These are phyloP conservation scores for Lophochroa leadbeateri DNA, from an alignment of 2,113 vertebrate genomes.

Conservation along the genomic window DNA sequence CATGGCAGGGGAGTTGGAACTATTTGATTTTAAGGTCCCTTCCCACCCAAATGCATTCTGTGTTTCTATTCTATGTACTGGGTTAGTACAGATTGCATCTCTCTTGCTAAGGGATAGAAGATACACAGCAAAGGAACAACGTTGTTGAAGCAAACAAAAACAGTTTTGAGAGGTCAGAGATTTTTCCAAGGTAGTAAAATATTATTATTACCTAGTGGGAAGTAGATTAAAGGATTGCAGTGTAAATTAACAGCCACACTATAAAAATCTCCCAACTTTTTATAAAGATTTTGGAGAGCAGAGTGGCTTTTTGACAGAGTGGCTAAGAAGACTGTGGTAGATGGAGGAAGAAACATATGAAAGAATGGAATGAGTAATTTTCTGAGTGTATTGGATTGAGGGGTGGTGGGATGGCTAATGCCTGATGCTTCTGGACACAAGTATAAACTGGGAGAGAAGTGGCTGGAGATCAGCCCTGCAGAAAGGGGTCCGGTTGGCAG, in stretches of 20 bases:
- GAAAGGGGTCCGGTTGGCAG: rapidly evolving
- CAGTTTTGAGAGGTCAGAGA: not conserved
- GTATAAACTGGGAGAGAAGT: rapidly evolving
- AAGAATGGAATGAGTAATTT: not conserved
- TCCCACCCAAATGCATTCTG: not conserved
- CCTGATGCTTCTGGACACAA: not conserved
- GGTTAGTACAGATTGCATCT: not conserved
- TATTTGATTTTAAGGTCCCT: not conserved
- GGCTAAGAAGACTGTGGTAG: not conserved
- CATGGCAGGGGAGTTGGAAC: not conserved
- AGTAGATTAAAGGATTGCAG: not conserved
- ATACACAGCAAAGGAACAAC: not conserved
- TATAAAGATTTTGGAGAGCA: not conserved
- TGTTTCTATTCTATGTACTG: not conserved
- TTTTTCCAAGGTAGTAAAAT: not conserved
- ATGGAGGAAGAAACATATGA: not conserved
- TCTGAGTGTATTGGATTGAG: not conserved
- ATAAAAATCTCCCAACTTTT: not conserved
- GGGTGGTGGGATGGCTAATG: not conserved
- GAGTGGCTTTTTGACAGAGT: not conserved
- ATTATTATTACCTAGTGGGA: not conserved
- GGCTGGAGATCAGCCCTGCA: not conserved
- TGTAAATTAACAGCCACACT: not conserved
- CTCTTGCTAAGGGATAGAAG: not conserved
- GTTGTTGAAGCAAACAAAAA: not conserved